phyloP scores from a whole-genome alignment of 2,113 vertebrate genomes.

The Sinocyclocheilus grahami region DNA sequence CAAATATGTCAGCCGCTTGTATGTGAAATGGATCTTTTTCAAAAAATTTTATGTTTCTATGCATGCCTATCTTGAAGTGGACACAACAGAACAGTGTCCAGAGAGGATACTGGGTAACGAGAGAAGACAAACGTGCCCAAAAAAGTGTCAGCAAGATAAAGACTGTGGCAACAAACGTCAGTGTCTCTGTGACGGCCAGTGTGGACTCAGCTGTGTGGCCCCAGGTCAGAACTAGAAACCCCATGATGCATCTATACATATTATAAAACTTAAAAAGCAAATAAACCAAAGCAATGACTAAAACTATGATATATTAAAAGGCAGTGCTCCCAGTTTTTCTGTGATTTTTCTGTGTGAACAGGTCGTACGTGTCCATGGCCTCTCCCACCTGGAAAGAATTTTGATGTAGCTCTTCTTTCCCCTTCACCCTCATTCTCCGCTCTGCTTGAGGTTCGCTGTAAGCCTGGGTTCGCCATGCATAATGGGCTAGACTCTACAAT shows the following conservation, averaged over 20 bases:
- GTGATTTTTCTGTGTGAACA: constrained; percentile 54
- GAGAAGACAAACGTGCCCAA: constrained; percentile 71
- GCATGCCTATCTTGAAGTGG: constrained; percentile 52
- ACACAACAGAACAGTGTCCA: constrained; percentile 66
- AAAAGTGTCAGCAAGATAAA: constrained; percentile 69
- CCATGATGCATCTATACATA: constrained; percentile 1
- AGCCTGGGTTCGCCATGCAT: constrained; percentile 71
- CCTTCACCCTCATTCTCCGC: constrained; percentile 76
- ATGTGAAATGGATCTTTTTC: background rate
- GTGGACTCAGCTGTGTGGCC: constrained; percentile 82
- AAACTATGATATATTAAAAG: background rate
- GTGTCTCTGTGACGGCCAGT: constrained; percentile 81
- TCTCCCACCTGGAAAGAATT: constrained; percentile 62
- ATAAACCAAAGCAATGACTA: background rate
- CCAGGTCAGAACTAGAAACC: constrained; percentile 68
- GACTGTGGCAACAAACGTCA: constrained; percentile 76
- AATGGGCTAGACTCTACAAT: constrained; percentile 69
- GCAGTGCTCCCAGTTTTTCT: background rate
- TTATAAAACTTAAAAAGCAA: background rate
- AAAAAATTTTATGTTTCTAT: constrained; percentile 14
- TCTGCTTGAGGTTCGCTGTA: constrained; percentile 76
- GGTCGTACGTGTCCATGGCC: constrained; percentile 83
- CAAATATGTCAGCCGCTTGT: background rate
- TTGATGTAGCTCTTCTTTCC: constrained; percentile 67
- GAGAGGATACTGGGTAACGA: constrained; percentile 73